Evolutionary conservation across 2,113 vertebrate species (phyloP).

Genomic region (Mus spicilegus): DNA sequence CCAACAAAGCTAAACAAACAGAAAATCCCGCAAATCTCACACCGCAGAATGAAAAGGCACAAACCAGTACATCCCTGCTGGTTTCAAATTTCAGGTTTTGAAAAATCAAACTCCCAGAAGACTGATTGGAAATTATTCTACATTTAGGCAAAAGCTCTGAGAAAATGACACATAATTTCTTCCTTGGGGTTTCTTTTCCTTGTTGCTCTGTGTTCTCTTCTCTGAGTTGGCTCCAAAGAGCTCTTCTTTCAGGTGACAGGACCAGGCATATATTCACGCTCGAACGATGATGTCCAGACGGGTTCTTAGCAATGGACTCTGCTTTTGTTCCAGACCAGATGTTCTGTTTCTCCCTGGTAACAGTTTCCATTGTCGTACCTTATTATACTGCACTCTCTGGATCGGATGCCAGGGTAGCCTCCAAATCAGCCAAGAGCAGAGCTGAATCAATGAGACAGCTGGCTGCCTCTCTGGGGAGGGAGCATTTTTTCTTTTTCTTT

Average conservation of each 20-base stretch:
- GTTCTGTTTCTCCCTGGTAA: slow-evolving; percentile 87
- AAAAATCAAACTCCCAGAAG: neutral
- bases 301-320: slow-evolving; percentile 77
- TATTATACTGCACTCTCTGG: slow-evolving; percentile 86
- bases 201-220: slow-evolving; percentile 48
- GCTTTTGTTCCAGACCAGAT: slow-evolving; percentile 88
- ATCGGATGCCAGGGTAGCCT: slow-evolving; percentile 85
- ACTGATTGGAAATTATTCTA: neutral
- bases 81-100: slow-evolving; percentile 6
- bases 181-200: slow-evolving; percentile 56
- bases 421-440: slow-evolving; percentile 83
- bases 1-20: neutral
- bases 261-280: slow-evolving; percentile 54
- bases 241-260: slow-evolving; percentile 61
- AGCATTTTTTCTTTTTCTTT: neutral
- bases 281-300: slow-evolving; percentile 72
- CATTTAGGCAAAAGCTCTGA: neutral
- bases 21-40: neutral
- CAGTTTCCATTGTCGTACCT: slow-evolving; percentile 83
- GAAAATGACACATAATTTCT: slow-evolving; percentile 14
- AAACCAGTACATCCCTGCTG: neutral
- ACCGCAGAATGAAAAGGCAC: neutral
- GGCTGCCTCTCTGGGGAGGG: slow-evolving; percentile 84
- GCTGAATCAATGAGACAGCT: slow-evolving; percentile 89
- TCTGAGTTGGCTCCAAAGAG: slow-evolving; percentile 63